phyloP scores from a whole-genome alignment of 2,888 invertebrate species.

The Ophion obscuratus region DNA sequence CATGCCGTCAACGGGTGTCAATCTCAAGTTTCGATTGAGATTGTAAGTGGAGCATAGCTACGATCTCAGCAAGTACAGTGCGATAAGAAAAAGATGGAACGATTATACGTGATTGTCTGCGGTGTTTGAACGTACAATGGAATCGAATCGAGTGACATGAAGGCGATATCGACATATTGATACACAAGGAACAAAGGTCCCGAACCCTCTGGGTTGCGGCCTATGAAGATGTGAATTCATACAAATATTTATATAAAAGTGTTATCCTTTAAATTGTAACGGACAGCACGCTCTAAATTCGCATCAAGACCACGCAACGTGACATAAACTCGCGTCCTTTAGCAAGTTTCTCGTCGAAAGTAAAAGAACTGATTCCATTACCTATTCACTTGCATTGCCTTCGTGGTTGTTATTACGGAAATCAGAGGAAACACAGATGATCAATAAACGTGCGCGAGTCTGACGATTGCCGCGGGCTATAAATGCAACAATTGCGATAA shows the following conservation, averaged over 20 bases:
- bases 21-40: no score
- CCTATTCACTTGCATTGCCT: constrained; percentile 73
- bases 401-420: constrained; percentile 67
- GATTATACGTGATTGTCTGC: not conserved
- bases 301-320: no score
- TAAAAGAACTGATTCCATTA: constrained; percentile 65
- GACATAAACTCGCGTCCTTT: no score
- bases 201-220: constrained; percentile 40
- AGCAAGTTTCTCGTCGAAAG: not conserved
- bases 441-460: constrained; percentile 52
- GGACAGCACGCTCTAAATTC: constrained; percentile 42
- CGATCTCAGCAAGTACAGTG: no score
- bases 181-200: constrained; percentile 43
- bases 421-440: constrained; percentile 63
- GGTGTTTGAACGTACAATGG: not conserved
- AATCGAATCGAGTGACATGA: constrained; percentile 8
- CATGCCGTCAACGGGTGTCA: no score
- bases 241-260: constrained; percentile 16
- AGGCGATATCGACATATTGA: constrained; percentile 24
- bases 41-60: no score
- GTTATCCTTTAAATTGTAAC: not conserved
- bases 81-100: not conserved
- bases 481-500: not conserved
- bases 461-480: not conserved
- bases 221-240: constrained; percentile 30